Conservation (phyloP, 2,797 vertebrate genomes). For the Crocodylus rhombifer region DNA sequence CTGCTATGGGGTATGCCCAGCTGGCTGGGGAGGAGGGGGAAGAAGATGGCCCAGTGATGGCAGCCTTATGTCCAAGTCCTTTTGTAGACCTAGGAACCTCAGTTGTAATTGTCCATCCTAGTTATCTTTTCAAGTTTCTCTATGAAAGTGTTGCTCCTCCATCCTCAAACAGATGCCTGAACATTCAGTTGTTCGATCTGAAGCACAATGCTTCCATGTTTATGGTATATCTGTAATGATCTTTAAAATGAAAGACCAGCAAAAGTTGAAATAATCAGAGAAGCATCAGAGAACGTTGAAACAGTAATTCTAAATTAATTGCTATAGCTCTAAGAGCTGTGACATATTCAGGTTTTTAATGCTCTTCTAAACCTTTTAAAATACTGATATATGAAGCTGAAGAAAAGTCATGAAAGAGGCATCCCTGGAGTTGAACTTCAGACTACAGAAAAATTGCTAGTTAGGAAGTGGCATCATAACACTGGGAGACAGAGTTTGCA, state of each 20-base stretch:
- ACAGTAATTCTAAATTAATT: conserved; percentile 50
- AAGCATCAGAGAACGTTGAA: conserved; percentile 23
- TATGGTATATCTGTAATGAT: neutral
- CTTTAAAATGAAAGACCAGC: neutral
- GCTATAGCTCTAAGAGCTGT: conserved; percentile 47
- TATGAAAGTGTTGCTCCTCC: neutral
- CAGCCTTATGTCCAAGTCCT: neutral
- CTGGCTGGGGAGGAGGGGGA: no score
- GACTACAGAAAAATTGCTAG: neutral
- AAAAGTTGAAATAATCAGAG: neutral
- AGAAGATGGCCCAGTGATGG: neutral
- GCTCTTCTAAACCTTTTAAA: conserved; percentile 57
- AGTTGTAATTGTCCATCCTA: neutral
- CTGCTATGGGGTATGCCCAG: no score
- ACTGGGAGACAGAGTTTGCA: neutral
- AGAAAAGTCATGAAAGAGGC: conserved; percentile 34
- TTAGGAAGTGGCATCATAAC: neutral
- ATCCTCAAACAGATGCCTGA: neutral
- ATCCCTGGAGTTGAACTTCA: neutral
- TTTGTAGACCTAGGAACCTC: neutral
- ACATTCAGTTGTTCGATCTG: neutral
- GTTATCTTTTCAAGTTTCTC: neutral
- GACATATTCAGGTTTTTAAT: conserved; percentile 55
- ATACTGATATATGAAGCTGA: conserved; percentile 14
- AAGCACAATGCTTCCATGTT: neutral